Base-by-base conservation (phyloP, 2,888 invertebrate species). In the Piscicola geometra region DNA sequence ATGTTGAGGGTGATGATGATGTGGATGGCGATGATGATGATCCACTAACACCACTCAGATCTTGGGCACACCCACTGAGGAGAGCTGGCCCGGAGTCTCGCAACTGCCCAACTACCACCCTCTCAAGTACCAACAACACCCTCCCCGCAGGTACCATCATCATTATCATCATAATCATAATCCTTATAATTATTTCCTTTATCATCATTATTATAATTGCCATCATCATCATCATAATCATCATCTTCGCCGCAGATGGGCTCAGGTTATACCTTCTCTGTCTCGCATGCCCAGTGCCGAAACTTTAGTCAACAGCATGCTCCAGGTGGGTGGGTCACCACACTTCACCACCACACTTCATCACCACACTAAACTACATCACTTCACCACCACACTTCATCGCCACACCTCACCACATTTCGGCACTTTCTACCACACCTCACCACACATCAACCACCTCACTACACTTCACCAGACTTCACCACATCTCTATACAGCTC, bases 231-330 rank as follows among this genome's bases (percentile, higher is more conserved):
- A 72, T 36, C 36, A n/a, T 36, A 21, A 25, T 25, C n/a, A 35
- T n/a, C 72, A 72, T 30, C 32, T 52, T 52, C 50, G n/a, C 3
- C 50, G 52, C 5, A 28, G 52, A n/a, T 72, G 72, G 72, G 36
- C 50, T 18, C 52, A 72, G 25, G 36, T 36, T n/a, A 52, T 94
- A 89, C 94, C 95, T 82, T 90, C 93, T 81, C 89, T 96, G 80
- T 91, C 93, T 83, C 93, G 93, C 85, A 90, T 93, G 76, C 88
- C 90, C 77, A 91, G 93, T 85, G 94, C 94, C 78, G 94, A 95
- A 88, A 89, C 90, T 81, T 90, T 95, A 87, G 94, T 94, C 77
- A 89, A 90, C 78, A 89, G 91, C 80, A 89, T 95, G 83, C 89
- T 96, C 78, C 88, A 88, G 86, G 88, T 88, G 81, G 41, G 47